Base-by-base conservation (phyloP, 92 coral and sea anemone species). In the Umimayanthus kanabou region DNA sequence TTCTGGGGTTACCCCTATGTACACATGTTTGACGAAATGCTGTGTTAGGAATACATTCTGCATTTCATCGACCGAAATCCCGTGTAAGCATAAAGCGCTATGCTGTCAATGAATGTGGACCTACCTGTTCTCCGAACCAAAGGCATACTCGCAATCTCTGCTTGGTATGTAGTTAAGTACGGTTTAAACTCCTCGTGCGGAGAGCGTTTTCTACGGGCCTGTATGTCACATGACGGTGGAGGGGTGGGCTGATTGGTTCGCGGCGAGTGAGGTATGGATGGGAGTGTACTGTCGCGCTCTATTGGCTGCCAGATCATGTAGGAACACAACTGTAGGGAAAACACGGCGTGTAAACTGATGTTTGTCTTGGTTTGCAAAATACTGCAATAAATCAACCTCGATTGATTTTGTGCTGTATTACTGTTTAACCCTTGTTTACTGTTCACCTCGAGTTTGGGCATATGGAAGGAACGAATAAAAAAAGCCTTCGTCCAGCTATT, bases 271-370 rank as follows among this genome's bases (percentile, higher is more conserved):
- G 91, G 53, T 77, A 84, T 18, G 92, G 94, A 57, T 49, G 98
- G 81, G 72, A 77, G 26, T 33, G 73, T 58, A 61, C 85, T 64
- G n/a, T 70, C 53, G 28, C 90, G 78, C 49, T 95, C 98, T 81
- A 89, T 43, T 39, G 96, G 98, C 86, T 91, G 90, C 98, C 98
- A 95, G 5, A 95, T 90, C 98, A 95, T 93, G 92, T 95, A 95
- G 66, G 98, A 91, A 33, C 87, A 67, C 25, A 95, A 89, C 98
- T 95, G 92, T 20, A 39, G 28, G 33, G 79, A 64, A 25, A 77
- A 28, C 23, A 47, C 1, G 5, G 58, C 58, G 20, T 53, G 58
- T 14, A 18, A 53, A 53, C 11, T 13, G n/a, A n/a, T n/a, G n/a
- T 7, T 53, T 53, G 20, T 53, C 2, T 53, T 13, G 58, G 37